Evolutionary conservation across 92 coral and sea anemone genomes (phyloP).

Genomic region (Bergia puertoricense): DNA sequence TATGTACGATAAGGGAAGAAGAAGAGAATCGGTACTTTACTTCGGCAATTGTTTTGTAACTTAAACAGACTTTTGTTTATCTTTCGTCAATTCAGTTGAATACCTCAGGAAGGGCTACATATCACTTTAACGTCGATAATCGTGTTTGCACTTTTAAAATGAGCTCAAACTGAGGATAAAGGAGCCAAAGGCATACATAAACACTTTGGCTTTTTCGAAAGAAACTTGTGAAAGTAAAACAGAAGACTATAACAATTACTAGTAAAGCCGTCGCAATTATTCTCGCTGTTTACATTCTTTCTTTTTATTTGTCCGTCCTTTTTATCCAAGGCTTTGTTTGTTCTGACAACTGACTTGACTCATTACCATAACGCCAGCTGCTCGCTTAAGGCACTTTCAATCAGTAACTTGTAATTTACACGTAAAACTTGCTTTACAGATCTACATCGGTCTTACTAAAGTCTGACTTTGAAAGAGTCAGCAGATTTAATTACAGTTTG

Average conservation of each 20-base stretch:
- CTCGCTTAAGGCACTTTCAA: background rate
- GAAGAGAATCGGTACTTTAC: background rate
- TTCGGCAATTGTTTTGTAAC: background rate
- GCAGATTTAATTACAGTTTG: background rate
- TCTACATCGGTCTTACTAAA: no score
- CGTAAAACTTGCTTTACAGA: background rate
- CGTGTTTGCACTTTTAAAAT: background rate
- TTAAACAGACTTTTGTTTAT: background rate
- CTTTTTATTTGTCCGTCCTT: conserved; percentile 3
- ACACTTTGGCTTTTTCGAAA: background rate
- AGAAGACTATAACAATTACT: background rate
- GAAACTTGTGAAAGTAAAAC: background rate
- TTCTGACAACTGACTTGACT: background rate
- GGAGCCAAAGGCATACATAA: background rate
- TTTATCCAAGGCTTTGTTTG: background rate
- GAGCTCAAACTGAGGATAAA: background rate
- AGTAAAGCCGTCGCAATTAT: background rate
- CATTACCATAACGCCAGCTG: conserved; percentile 19
- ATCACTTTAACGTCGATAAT: background rate
- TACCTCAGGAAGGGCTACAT: background rate
- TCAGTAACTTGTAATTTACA: background rate
- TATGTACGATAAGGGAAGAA: background rate
- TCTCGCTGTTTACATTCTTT: conserved; percentile 12
- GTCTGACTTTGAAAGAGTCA: no score
- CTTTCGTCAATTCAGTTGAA: background rate